Percentiles rank a stretch among this genome's conserved stretches.
phyloP scores from a whole-genome alignment of 2,113 vertebrate genomes.

The Struthidea cinerea region DNA sequence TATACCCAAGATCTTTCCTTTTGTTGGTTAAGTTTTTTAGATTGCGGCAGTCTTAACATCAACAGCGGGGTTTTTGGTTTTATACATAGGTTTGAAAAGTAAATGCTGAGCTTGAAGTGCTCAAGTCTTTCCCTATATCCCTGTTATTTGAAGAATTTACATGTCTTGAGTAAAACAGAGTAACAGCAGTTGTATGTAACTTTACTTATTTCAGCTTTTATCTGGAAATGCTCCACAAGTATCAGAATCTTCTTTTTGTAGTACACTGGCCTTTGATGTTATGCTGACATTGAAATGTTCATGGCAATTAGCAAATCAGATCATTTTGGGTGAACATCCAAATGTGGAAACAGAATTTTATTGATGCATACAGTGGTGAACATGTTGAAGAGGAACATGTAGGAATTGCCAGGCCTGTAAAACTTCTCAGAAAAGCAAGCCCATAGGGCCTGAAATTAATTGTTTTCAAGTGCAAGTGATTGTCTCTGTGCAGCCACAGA shows the following conservation, averaged over 20 bases:
- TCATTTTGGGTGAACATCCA: not conserved
- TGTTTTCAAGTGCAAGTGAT: not conserved
- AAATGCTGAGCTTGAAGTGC: not conserved
- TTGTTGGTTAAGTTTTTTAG: not conserved
- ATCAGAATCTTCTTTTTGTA: not conserved
- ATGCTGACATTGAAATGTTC: accelerated
- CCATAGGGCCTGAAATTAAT: not conserved
- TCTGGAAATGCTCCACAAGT: not conserved
- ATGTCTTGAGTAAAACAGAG: not conserved
- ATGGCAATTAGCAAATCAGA: not conserved
- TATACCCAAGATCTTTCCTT: not conserved
- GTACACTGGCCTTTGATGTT: not conserved
- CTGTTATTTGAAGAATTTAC: not conserved
- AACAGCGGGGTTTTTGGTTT: not conserved
- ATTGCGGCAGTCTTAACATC: not conserved
- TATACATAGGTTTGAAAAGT: not conserved
- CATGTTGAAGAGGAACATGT: not conserved
- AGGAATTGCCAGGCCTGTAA: not conserved
- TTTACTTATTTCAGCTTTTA: not conserved
- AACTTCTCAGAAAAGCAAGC: not conserved
- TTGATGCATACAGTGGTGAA: too few relatives aligned
- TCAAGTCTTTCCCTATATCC: accelerated
- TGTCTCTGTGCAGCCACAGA: not conserved
- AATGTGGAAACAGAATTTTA: not conserved
- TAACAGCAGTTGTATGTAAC: not conserved